Percentiles rank a stretch among this genome's conserved stretches.
These are phyloP conservation scores for Mesembrinibis cayennensis DNA, from an alignment of 2,113 vertebrate species.

Conservation along the genomic window DNA sequence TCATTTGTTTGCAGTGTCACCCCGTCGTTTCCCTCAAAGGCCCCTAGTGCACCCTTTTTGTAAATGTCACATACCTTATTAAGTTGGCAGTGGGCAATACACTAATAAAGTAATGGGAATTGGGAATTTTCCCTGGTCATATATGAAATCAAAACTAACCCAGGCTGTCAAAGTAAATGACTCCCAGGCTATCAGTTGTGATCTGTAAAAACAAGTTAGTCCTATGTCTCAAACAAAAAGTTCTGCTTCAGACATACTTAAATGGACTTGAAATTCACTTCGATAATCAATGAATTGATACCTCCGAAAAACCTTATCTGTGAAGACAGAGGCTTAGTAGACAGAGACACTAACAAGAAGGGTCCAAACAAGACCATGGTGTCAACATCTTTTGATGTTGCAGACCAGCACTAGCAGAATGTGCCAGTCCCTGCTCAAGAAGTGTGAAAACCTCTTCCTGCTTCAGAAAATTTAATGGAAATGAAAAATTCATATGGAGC, in stretches of 20 bases:
- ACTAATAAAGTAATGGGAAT: background rate
- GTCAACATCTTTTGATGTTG: background rate
- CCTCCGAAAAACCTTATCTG: background rate
- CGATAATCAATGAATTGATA: background rate
- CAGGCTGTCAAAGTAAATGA: background rate
- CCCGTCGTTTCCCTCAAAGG: background rate
- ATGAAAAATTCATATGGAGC: background rate
- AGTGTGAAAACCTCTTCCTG: background rate
- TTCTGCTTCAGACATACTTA: background rate
- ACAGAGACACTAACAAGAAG: background rate
- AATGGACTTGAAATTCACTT: background rate
- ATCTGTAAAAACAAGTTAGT: background rate
- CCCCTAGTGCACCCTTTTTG: background rate
- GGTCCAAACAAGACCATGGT: background rate
- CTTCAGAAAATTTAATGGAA: background rate
- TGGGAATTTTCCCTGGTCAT: background rate
- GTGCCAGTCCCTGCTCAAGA: background rate
- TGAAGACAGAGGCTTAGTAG: background rate
- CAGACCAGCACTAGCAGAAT: background rate
- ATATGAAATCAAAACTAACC: background rate
- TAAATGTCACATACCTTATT: background rate
- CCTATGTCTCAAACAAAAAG: rapidly evolving
- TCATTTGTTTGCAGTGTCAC: background rate
- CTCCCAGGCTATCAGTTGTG: background rate
- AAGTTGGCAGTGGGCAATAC: background rate